phyloP scores from a whole-genome alignment of 2,797 vertebrate genomes.

The Xenops minutus region DNA sequence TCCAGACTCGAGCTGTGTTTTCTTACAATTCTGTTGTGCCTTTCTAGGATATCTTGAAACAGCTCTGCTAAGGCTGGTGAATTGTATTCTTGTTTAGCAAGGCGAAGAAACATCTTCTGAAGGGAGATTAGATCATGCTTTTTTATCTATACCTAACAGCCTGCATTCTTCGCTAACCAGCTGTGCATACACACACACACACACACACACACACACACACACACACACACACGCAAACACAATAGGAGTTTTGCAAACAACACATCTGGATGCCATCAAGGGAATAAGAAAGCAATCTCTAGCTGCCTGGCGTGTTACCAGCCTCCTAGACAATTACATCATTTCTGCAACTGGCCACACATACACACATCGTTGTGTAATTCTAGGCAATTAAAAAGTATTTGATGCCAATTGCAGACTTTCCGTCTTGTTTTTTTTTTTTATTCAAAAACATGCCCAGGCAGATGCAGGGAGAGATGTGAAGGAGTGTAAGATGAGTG shows the following conservation, averaged over 20 bases:
- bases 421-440: not conserved
- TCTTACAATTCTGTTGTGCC: not conserved
- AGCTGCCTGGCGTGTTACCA: not conserved
- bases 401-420: not conserved
- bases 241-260: not conserved
- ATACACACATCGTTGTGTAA: not conserved
- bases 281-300: not conserved
- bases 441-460: not conserved
- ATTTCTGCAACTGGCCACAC: not conserved
- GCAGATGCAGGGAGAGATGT: not conserved
- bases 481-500: not conserved
- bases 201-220: not conserved
- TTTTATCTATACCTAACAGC: fast-evolving
- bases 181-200: not conserved
- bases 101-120: not conserved
- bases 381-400: not conserved
- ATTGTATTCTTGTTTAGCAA: not conserved
- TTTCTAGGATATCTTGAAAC: not conserved
- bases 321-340: not conserved
- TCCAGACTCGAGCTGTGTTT: not conserved
- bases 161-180: not conserved
- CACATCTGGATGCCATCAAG: not conserved
- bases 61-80: not conserved
- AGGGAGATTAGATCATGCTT: not conserved
- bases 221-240: not conserved